Base-by-base conservation (phyloP, 2,113 vertebrate species). In the Lepidothrix coronata region DNA sequence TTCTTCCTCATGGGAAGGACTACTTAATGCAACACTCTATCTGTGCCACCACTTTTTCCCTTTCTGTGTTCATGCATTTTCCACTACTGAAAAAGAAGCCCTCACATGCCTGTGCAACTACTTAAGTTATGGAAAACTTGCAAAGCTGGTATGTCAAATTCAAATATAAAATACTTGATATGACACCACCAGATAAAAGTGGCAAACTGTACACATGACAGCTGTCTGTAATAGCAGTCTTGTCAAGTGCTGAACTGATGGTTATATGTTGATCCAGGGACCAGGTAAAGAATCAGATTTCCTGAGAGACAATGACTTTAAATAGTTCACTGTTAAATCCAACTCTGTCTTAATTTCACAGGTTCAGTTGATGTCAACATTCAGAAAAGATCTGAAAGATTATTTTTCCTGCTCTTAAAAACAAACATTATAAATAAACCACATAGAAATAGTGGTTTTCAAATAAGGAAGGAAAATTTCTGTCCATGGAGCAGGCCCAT, bases 151-250 rank as follows among this genome's bases (percentile, higher is more conserved):
- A 49, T 12, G 24, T 74, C 79, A 92, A 83, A 91, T 55, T 88
- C 39, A 86, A 66, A 88, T 30, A 74, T n/a, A 63, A 88, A 90
- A 77, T 48, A 63, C 8, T 2, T 30, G 71, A 83, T 55, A 65
- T 52, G 85, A 90, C 93, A 96, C 77, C 51, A 41, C 7, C 59
- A 80, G 72, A 94, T 80, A 59, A 74, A 90, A 83, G 23, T 31
- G 23, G 48, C 43, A 88, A 85, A 55, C 43, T 84, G 65, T 31
- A 19, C 27, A 31, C 31, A 28, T 63, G 90, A 59, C 82, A 95
- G 72, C 85, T 95, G 74, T 62, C 93, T 91, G 72, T 68, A 86
- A 61, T 14, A 52, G 58, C 6, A 74, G 30, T 73, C 37, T 44
- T 88, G 63, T 74, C 67, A 83, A 58, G 43, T 10, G 25, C 41